These are phyloP conservation scores for Sigmodon hispidus DNA, from an alignment of 2,113 vertebrate genomes.

Conservation along the genomic window DNA sequence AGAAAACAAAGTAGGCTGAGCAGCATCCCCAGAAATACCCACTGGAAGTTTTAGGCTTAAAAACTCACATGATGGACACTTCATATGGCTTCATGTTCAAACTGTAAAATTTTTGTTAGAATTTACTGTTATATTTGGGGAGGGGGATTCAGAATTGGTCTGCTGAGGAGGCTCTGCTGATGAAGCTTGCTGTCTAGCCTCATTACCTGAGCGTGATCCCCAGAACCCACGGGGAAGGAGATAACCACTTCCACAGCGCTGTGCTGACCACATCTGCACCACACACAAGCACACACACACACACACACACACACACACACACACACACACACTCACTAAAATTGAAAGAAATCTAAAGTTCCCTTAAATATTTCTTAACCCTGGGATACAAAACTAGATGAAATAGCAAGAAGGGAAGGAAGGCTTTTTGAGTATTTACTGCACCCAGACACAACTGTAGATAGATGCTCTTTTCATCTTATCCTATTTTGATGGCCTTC, in stretches of 20 bases:
- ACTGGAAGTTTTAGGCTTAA: constrained; percentile 60
- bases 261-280: neutral
- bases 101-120: neutral
- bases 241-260: neutral
- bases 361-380: constrained; percentile 11
- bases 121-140: constrained; percentile 39
- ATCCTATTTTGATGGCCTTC: neutral
- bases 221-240: neutral
- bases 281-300: neutral
- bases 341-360: constrained; percentile 1
- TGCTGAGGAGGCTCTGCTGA: neutral
- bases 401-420: constrained; percentile 17
- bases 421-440: neutral
- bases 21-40: constrained; percentile 30
- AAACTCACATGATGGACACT: constrained; percentile 55
- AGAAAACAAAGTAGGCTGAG: constrained; percentile 49
- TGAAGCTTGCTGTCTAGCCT: too few species aligned
- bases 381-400: constrained; percentile 28
- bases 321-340: neutral
- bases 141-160: neutral
- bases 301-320: neutral
- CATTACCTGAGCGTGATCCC: neutral
- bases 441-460: neutral
- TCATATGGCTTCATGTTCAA: constrained; percentile 56
- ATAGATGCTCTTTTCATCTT: neutral